Percentiles rank a stretch among this genome's conserved stretches.
These are phyloP conservation scores for Steinernema hermaphroditum DNA, from an alignment of 2,888 invertebrate species.

Conservation along the genomic window DNA sequence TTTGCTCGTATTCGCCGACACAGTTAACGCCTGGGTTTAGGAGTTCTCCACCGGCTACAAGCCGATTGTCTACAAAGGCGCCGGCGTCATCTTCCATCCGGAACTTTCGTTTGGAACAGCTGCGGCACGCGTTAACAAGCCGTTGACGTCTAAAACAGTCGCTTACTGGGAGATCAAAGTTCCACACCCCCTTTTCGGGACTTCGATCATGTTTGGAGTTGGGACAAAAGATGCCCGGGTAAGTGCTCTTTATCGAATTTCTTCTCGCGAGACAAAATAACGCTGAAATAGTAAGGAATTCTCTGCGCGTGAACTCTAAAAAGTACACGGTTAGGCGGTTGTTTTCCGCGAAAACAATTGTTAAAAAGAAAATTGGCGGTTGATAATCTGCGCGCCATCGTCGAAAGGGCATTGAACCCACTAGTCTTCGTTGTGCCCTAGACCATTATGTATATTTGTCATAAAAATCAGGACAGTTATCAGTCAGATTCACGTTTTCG, in stretches of 20 bases:
- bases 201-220: slow-evolving; percentile 55
- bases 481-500: too few species aligned
- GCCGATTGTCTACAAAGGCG: slow-evolving; percentile 21
- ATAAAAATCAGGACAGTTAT: too few species aligned
- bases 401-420: too few species aligned
- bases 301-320: too few species aligned
- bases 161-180: slow-evolving; percentile 54
- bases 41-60: neutral
- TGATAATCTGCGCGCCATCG: too few species aligned
- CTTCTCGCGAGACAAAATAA: too few species aligned
- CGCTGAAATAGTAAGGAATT: too few species aligned
- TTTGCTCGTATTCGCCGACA: neutral
- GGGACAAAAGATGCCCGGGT: slow-evolving; percentile 37
- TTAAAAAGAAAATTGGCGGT: too few species aligned
- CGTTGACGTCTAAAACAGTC: slow-evolving; percentile 38
- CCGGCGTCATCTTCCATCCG: slow-evolving; percentile 46
- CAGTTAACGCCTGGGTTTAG: slow-evolving; percentile 1
- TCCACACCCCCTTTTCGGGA: slow-evolving; percentile 43
- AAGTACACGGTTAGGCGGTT: too few species aligned
- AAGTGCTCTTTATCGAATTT: neutral
- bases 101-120: slow-evolving; percentile 49
- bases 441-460: too few species aligned
- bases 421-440: too few species aligned
- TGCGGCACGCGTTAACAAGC: slow-evolving; percentile 41
- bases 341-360: too few species aligned